Percentiles rank a stretch among this genome's conserved stretches.
Conservation (phyloP, 2,888 invertebrate species). For the Drosophila longiperda region DNA sequence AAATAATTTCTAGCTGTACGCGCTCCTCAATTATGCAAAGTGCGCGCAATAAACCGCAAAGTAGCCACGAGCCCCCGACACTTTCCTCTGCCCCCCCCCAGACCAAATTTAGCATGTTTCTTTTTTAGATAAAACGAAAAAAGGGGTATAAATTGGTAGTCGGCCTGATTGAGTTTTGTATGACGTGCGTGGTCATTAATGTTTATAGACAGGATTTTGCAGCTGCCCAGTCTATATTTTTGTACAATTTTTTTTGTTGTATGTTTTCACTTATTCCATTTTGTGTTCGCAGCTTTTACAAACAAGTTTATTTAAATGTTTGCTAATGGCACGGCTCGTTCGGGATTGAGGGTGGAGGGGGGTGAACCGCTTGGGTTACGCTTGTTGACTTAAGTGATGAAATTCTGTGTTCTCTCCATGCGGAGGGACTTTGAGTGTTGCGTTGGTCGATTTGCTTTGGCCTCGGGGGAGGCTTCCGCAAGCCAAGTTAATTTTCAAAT, state of each 20-base stretch:
- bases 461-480: conserved; percentile 76
- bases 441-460: conserved; percentile 74
- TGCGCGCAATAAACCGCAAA: conserved; percentile 78
- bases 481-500: conserved; percentile 80
- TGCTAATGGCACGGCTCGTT: conserved; percentile 80
- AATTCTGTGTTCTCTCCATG: conserved; percentile 61
- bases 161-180: conserved; percentile 48
- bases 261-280: conserved; percentile 50
- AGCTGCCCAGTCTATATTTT: conserved; percentile 8
- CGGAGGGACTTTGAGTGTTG: conserved; percentile 40
- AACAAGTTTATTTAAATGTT: conserved; percentile 81
- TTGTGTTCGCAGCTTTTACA: conserved; percentile 55
- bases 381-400: conserved; percentile 83
- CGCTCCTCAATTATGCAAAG: conserved; percentile 77
- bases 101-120: background rate
- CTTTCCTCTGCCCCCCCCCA: background rate
- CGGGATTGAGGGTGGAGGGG: conserved; percentile 9
- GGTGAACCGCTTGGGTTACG: conserved; percentile 71
- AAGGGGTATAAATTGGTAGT: conserved; percentile 25
- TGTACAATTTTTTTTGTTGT: conserved; percentile 20
- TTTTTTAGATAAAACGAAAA: conserved; percentile 7
- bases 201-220: conserved; percentile 56
- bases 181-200: conserved; percentile 81
- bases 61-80: conserved; percentile 47
- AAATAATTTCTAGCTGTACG: conserved; percentile 62